phyloP scores from a whole-genome alignment of 2,888 invertebrate genomes.

The Cheilosia scutellata region DNA sequence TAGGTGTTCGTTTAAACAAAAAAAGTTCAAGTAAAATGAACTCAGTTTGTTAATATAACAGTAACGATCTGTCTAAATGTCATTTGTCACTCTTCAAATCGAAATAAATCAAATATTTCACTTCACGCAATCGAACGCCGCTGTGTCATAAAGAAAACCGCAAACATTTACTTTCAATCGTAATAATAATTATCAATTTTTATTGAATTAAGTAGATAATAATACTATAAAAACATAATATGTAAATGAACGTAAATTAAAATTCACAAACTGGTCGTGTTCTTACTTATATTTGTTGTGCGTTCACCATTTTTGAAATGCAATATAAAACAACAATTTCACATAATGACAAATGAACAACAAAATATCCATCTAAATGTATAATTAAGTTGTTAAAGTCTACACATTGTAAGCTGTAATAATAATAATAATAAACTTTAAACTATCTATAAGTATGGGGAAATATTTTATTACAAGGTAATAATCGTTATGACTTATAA shows the following conservation, averaged over 20 bases:
- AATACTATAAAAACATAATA: slow-evolving; percentile 62
- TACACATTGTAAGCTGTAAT: slow-evolving; percentile 37
- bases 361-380: not conserved
- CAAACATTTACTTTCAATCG: slow-evolving; percentile 42
- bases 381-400: slow-evolving; percentile 36
- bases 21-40: too few species aligned
- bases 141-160: slow-evolving; percentile 14
- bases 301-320: slow-evolving; percentile 4
- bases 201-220: slow-evolving; percentile 61
- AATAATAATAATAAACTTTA: slow-evolving; percentile 8
- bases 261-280: slow-evolving; percentile 66
- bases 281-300: not conserved
- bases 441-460: slow-evolving; percentile 30
- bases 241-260: slow-evolving; percentile 54
- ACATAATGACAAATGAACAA: slow-evolving; percentile 15
- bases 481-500: slow-evolving; percentile 50
- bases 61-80: too few species aligned
- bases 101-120: not conserved
- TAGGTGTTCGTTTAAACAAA: not conserved
- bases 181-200: slow-evolving; percentile 61
- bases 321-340: not conserved
- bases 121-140: not conserved
- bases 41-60: too few species aligned
- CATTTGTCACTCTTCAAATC: not conserved
- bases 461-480: slow-evolving; percentile 53